A percentile compares a stretch with the other conserved stretches of the same genome.
Conservation (phyloP, 2,113 vertebrate species). For the Pheucticus melanocephalus region DNA sequence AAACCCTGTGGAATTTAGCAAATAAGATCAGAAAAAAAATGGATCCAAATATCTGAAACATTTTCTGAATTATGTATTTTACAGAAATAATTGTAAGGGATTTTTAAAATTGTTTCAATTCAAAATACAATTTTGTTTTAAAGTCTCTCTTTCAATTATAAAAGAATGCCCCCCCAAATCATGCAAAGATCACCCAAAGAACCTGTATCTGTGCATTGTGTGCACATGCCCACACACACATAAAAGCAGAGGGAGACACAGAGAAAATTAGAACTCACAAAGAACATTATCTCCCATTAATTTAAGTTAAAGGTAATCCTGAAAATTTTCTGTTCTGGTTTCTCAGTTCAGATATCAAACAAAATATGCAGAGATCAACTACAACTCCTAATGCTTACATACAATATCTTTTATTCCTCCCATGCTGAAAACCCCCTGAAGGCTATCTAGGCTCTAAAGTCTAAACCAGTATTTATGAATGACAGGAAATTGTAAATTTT, state of each 20-base stretch:
- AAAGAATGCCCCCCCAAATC: not conserved
- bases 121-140: not conserved
- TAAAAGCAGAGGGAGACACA: not conserved
- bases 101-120: not conserved
- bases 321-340: not conserved
- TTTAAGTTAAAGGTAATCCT: not conserved
- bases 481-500: not conserved
- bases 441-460: not conserved
- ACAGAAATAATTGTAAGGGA: not conserved
- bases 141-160: not conserved
- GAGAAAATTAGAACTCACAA: not conserved
- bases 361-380: not conserved
- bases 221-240: fast-evolving
- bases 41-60: not conserved
- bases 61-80: not conserved
- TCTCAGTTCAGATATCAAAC: not conserved
- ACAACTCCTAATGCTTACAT: not conserved
- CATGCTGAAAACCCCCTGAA: not conserved
- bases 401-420: not conserved
- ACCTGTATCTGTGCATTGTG: not conserved
- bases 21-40: not conserved
- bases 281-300: not conserved
- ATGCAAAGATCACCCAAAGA: not conserved
- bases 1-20: not conserved
- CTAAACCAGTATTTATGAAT: not conserved